phyloP scores from a whole-genome alignment of 1,140 invertebrate species.

The Sipha flava region DNA sequence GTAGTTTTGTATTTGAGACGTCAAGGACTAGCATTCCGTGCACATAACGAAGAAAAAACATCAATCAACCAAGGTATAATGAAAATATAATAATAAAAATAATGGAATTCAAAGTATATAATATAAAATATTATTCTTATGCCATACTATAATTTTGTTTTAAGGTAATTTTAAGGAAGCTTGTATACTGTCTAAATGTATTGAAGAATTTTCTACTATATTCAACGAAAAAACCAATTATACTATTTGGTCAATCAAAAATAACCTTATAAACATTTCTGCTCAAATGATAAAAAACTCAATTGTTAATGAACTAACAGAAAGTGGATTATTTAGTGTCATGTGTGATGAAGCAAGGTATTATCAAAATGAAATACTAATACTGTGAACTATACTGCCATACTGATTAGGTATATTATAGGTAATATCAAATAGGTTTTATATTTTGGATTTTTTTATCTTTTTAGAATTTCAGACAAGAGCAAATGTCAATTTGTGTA shows the following conservation, averaged over 20 bases:
- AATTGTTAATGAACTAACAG: background rate
- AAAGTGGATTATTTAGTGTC: no score
- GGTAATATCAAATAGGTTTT: no score
- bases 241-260: background rate
- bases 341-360: no score
- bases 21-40: background rate
- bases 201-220: background rate
- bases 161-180: background rate
- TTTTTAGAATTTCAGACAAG: background rate
- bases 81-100: no score
- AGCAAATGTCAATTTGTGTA: background rate
- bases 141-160: background rate
- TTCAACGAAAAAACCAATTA: background rate
- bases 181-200: background rate
- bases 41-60: background rate
- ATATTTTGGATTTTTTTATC: background rate
- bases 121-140: background rate
- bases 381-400: no score
- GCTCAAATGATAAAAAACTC: background rate
- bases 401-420: no score
- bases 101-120: background rate
- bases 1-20: background rate
- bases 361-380: no score
- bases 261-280: background rate
- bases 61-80: background rate